Evolutionary conservation across 2,888 invertebrate genomes (phyloP).

Genomic region (Osedax fenrisi): DNA sequence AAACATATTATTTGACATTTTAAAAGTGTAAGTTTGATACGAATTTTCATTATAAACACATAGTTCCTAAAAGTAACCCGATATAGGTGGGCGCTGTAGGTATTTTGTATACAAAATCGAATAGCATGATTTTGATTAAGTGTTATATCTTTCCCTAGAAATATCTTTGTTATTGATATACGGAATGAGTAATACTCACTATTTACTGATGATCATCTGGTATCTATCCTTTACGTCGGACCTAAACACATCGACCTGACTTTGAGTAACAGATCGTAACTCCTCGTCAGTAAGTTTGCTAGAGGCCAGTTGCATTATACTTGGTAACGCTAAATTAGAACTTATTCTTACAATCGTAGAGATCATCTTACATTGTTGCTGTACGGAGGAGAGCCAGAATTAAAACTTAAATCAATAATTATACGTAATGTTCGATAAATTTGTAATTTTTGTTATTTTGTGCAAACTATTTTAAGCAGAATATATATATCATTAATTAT

Average conservation of each 20-base stretch:
- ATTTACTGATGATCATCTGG: not conserved
- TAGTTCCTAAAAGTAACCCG: too few relatives aligned
- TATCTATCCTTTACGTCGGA: not conserved
- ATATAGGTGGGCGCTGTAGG: too few relatives aligned
- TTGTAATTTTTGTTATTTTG: too few relatives aligned
- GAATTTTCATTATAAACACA: not conserved
- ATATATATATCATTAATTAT: too few relatives aligned
- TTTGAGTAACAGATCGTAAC: not conserved
- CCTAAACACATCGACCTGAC: not conserved
- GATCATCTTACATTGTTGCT: conserved; percentile 48
- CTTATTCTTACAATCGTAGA: not conserved
- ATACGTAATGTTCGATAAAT: not conserved
- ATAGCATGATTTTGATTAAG: too few relatives aligned
- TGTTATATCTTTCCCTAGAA: too few relatives aligned
- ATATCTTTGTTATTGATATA: too few relatives aligned
- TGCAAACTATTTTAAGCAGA: too few relatives aligned
- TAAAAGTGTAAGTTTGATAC: not conserved
- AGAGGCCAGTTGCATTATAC: not conserved
- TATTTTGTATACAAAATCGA: too few relatives aligned
- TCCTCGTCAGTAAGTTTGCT: not conserved
- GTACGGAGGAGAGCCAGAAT: too few relatives aligned
- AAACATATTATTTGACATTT: too few relatives aligned
- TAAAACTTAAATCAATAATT: too few relatives aligned
- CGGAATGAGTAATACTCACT: not conserved
- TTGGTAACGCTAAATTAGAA: not conserved